phyloP scores from a whole-genome alignment of 1,140 invertebrate species.

The Drosophila azteca region DNA sequence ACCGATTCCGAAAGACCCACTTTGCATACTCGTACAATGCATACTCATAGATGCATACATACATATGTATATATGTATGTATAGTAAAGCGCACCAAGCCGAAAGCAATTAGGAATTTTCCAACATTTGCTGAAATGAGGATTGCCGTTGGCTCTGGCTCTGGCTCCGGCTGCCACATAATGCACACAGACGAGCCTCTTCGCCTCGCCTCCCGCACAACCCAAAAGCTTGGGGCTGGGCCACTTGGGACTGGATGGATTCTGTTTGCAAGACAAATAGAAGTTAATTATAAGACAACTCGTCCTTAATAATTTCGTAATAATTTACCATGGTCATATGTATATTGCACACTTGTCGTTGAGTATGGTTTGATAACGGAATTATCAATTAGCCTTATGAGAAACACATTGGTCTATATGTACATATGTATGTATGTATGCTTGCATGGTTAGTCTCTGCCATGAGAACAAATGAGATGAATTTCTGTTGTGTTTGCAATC shows the following conservation, averaged over 20 bases:
- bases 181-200: slow-evolving; percentile 39
- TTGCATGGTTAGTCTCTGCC: too few species aligned
- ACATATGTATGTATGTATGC: too few species aligned
- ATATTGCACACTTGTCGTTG: slow-evolving; percentile 40
- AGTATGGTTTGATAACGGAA: not conserved
- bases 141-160: slow-evolving; percentile 33
- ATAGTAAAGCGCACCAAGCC: slow-evolving; percentile 35
- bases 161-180: slow-evolving; percentile 25
- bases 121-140: slow-evolving; percentile 54
- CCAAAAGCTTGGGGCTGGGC: not conserved
- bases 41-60: not conserved
- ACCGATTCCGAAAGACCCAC: not conserved
- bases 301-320: slow-evolving; percentile 56
- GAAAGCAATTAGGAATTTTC: slow-evolving; percentile 76
- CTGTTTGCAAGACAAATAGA: slow-evolving; percentile 56
- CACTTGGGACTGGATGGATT: slow-evolving; percentile 1
- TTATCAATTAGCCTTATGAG: too few species aligned
- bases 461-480: too few species aligned
- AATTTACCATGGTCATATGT: slow-evolving; percentile 37
- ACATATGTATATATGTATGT: not conserved
- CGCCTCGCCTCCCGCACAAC: slow-evolving; percentile 30
- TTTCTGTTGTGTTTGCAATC: not conserved
- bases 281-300: slow-evolving; percentile 66
- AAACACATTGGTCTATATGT: too few species aligned
- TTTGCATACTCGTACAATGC: not conserved